A percentile compares a stretch with the other conserved stretches of the same genome.
Evolutionary conservation across 1,140 invertebrate species (phyloP).

Genomic region (Drosophila pectinifera): DNA sequence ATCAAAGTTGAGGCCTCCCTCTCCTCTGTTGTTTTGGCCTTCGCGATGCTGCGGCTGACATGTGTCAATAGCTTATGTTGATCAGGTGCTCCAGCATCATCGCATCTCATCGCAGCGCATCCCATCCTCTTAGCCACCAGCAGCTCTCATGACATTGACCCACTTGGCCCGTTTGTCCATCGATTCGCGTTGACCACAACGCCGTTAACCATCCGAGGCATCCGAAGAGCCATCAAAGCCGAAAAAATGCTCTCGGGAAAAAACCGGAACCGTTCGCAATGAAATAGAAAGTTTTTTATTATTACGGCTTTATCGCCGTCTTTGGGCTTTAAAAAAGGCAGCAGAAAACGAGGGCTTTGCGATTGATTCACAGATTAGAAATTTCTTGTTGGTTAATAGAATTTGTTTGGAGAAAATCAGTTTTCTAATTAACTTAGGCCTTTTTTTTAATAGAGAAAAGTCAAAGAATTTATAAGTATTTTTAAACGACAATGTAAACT

Average conservation of each 20-base stretch:
- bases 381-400: conserved; percentile 12
- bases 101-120: conserved; percentile 26
- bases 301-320: conserved; percentile 16
- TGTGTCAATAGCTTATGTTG: conserved; percentile 60
- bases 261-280: conserved; percentile 72
- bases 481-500: no score
- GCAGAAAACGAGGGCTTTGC: conserved; percentile 6
- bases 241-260: conserved; percentile 24
- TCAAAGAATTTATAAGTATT: no score
- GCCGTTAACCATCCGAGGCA: conserved; percentile 36
- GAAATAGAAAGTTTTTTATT: conserved; percentile 77
- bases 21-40: neutral
- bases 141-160: conserved; percentile 70
- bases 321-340: conserved; percentile 11
- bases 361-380: conserved; percentile 14
- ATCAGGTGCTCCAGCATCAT: conserved; percentile 58
- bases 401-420: conserved; percentile 4
- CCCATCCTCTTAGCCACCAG: conserved; percentile 26
- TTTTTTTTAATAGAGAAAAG: neutral
- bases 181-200: conserved; percentile 68
- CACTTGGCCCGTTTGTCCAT: conserved; percentile 66
- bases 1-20: conserved; percentile 17
- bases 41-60: conserved; percentile 17
- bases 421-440: neutral
- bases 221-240: conserved; percentile 44